Percentiles rank a stretch among this genome's conserved stretches.
Evolutionary conservation across 2,113 vertebrate species (phyloP).

Genomic region (Otis tarda): DNA sequence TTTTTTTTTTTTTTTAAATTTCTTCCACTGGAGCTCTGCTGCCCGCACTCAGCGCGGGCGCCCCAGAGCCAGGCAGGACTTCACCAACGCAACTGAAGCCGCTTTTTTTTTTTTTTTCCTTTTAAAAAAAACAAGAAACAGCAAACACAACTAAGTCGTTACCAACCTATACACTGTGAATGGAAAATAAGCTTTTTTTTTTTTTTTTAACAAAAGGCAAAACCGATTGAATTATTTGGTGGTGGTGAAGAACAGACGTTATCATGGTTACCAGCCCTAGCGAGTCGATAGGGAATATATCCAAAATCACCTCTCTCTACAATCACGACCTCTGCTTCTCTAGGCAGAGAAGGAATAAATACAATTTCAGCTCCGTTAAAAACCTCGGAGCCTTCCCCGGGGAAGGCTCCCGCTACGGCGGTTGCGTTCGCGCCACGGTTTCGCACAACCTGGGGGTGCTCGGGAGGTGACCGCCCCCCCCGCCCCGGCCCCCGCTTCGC

Average conservation of each 20-base stretch:
- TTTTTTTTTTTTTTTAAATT: too few relatives aligned
- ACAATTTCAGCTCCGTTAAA: constrained; percentile 81
- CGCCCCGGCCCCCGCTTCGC: neutral
- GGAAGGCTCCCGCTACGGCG: constrained; percentile 48
- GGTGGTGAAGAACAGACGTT: constrained; percentile 76
- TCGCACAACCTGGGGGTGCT: neutral
- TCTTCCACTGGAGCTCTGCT: too few relatives aligned
- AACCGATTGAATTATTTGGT: constrained; percentile 63
- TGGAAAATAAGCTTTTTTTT: constrained; percentile 72
- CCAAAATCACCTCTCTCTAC: constrained; percentile 93
- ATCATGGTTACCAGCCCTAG: constrained; percentile 99
- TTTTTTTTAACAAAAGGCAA: neutral
- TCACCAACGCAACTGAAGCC: too few relatives aligned
- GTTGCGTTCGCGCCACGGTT: constrained; percentile 45
- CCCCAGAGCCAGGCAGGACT: too few relatives aligned
- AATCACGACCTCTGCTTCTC: constrained; percentile 82
- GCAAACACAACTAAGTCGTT: constrained; percentile 68
- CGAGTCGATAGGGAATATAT: constrained; percentile 90
- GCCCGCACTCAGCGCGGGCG: too few relatives aligned
- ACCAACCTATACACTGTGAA: constrained; percentile 61
- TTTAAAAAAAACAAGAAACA: constrained; percentile 49
- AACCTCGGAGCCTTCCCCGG: constrained; percentile 65
- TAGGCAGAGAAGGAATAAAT: constrained; percentile 88
- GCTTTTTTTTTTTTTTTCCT: neutral
- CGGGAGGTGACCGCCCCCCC: neutral